A percentile compares a stretch with the other conserved stretches of the same genome.
Conservation (phyloP, 2,113 vertebrate genomes). For the Lasiurus borealis region DNA sequence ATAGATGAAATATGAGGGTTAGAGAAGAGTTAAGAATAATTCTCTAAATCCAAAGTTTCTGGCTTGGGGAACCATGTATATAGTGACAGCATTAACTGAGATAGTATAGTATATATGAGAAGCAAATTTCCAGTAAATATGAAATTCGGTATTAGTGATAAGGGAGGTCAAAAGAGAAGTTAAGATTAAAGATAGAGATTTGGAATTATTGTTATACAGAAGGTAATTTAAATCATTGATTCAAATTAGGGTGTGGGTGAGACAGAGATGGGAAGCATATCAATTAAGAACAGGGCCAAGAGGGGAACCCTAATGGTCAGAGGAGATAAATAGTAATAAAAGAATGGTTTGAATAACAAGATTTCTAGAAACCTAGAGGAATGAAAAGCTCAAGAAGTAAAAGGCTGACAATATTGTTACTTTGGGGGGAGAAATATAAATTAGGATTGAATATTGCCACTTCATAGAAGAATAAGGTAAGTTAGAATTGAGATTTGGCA, state of each 20-base stretch:
- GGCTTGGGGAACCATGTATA: not conserved
- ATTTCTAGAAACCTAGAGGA: not conserved
- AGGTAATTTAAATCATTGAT: not conserved
- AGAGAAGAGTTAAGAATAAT: not conserved
- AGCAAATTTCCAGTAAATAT: not conserved
- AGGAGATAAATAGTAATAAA: not conserved
- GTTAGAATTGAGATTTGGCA: not conserved
- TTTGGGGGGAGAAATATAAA: not conserved
- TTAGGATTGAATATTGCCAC: too few relatives aligned
- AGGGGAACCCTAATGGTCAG: too few relatives aligned
- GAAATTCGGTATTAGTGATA: not conserved
- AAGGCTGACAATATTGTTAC: not conserved
- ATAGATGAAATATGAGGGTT: not conserved
- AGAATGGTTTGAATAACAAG: not conserved
- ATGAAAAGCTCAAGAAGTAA: not conserved
- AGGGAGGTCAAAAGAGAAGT: not conserved
- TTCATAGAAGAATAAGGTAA: not conserved
- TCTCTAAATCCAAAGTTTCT: not conserved
- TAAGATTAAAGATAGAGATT: not conserved
- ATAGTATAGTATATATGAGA: not conserved
- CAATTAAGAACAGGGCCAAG: not conserved
- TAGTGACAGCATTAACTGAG: not conserved
- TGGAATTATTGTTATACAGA: constrained; percentile 4
- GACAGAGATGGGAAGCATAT: not conserved
- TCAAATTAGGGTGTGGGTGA: not conserved